Base-by-base conservation (phyloP, 2,797 vertebrate genomes). In the Sciurus carolinensis region DNA sequence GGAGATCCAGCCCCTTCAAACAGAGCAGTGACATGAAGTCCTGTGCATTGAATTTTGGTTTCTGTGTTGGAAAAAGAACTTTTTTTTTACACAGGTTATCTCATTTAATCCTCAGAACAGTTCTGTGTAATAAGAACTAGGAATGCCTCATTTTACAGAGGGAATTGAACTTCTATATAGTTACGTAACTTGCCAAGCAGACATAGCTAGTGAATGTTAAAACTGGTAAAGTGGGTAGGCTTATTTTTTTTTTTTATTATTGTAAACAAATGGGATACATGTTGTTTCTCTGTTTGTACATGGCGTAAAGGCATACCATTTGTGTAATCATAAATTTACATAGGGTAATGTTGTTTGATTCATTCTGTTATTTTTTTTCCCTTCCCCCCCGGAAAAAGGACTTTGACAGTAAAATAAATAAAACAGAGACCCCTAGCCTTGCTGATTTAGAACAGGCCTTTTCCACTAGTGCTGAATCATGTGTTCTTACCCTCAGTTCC, bases 371-470 rank as follows among this genome's bases (percentile, higher is more conserved):
- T n/a, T n/a, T n/a, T n/a, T n/a, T n/a, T n/a, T n/a, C n/a, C n/a
- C n/a, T n/a, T n/a, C n/a, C n/a, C n/a, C n/a, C n/a, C n/a, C n/a
- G n/a, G n/a, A n/a, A n/a, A 57, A 75, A 44, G 24, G 33, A 72
- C 44, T 90, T 62, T 77, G 77, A 88, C 5, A 39, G 18, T 71
- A 80, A 79, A 93, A 44, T 24, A 82, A 88, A 77, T 30, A 91
- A 86, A 96, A 72, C 7, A 12, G 77, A 81, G 66, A 82, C 30
- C 12, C 52, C 44, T 54, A 91, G 80, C 47, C 62, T 91, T 47
- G 30, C 42, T 87, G 30, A 90, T 59, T 95, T 47, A 94, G 64
- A 95, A 30, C 42, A 88, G 44, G 33, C 36, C 18, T 81, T 47
- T 89, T 71, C 69, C 86, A 50, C 24, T 47, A 52, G 82, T 28